Base-by-base conservation (phyloP, 1,140 invertebrate species). In the Habropoda laboriosa region DNA sequence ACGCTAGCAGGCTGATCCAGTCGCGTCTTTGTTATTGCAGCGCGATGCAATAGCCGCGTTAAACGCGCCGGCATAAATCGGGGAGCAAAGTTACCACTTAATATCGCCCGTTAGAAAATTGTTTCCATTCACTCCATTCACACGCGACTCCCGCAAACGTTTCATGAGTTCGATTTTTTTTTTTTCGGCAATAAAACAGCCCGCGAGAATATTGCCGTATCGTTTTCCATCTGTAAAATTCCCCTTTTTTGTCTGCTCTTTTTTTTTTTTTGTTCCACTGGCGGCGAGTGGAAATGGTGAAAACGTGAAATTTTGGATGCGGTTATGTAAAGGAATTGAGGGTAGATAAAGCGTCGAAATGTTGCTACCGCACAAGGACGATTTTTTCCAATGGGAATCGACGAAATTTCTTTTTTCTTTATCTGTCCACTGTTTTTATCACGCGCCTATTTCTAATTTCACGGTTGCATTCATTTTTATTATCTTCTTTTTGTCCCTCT, bases 21-120 rank as follows among this genome's bases (percentile, higher is more conserved):
- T 64, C 80, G 42, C 66, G 49, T 70, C 70, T 63, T 49, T 64
- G 70, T 84, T 83, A 55, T 79, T 79, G 38, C 80, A 51, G 27
- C 60, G 30, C 35, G 66, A 78, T 51, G 66, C 61, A 76, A 53
- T 35, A 76, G 30, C 24, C 21, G 24, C 58, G 70, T 76, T 76
- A 45, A 82, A 73, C 40, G 30, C 13, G 60, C 64, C 21, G 13
- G 55, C 61, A 80, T 85, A 80, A 85, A 85, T 85, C 64, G 67
- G 21, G 35, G 53, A 45, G 80, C 76, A n/a, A 57, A 78, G 42
- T 78, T 73, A n/a, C 47, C 40, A 68, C 8, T 55, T 47, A 64
- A 73, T 63, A 64, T 79, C 67, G 57, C 21, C 35, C 6, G 0
- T 18, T 61, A 57, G 61, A 18, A 42, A 76, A 47, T 24, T 35